Percentiles rank a stretch among this genome's conserved stretches.
Evolutionary conservation across 2,113 vertebrate species (phyloP).

Genomic region (Cettia cetti): DNA sequence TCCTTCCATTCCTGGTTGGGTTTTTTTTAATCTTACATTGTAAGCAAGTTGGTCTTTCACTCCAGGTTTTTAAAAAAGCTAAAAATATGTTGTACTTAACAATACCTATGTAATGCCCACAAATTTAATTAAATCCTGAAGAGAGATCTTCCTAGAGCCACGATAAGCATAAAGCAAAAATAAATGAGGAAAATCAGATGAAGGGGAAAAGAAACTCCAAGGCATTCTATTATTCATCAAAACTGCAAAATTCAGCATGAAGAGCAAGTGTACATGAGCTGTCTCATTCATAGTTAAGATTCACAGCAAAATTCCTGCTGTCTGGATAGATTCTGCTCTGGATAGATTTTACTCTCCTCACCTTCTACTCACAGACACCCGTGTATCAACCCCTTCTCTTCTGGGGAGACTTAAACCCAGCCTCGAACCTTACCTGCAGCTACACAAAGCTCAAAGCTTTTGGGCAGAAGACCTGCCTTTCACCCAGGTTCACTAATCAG

Average conservation of each 20-base stretch:
- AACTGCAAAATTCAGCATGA: not conserved
- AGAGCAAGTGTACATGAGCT: accelerated
- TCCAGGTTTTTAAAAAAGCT: not conserved
- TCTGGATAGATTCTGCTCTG: not conserved
- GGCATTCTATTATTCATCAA: not conserved
- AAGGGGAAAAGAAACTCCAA: not conserved
- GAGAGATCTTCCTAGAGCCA: not conserved
- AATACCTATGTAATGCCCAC: not conserved
- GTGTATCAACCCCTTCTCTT: not conserved
- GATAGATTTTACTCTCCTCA: not conserved
- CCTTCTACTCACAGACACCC: not conserved
- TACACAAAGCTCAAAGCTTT: not conserved
- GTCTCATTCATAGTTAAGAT: not conserved
- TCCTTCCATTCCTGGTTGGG: not conserved
- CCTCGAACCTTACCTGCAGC: not conserved
- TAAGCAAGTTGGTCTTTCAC: not conserved
- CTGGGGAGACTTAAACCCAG: not conserved
- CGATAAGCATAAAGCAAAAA: not conserved
- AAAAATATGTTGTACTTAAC: not conserved
- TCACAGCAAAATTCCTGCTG: not conserved
- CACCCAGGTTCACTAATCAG: not conserved
- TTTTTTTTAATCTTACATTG: not conserved
- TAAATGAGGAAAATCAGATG: not conserved
- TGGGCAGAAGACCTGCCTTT: not conserved
- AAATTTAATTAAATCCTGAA: not conserved